Evolutionary conservation across 2,888 invertebrate species (phyloP).

Genomic region (Baccha elongata): DNA sequence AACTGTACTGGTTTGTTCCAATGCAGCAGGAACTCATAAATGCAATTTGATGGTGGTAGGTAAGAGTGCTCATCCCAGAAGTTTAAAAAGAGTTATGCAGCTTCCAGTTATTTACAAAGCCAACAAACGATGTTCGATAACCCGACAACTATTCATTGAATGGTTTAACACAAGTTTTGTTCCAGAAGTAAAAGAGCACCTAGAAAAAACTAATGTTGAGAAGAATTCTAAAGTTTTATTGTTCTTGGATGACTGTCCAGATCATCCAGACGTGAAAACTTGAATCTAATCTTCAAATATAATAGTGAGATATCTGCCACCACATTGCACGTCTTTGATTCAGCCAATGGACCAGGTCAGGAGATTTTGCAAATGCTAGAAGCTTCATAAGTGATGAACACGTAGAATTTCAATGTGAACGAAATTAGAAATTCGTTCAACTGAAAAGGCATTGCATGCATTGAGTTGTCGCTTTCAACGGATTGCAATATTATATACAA

Average conservation of each 20-base stretch:
- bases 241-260: too few species aligned
- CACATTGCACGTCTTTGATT: background rate
- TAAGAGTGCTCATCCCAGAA: conserved; percentile 41
- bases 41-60: conserved; percentile 34
- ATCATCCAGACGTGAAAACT: background rate
- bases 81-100: conserved; percentile 42
- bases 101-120: conserved; percentile 54
- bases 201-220: background rate
- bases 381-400: too few species aligned
- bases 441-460: too few species aligned
- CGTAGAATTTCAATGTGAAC: too few species aligned
- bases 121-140: conserved; percentile 37
- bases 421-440: too few species aligned
- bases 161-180: too few species aligned
- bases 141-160: background rate
- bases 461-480: too few species aligned
- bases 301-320: background rate
- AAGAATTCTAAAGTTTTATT: background rate
- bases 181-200: conserved; percentile 20
- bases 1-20: conserved; percentile 31
- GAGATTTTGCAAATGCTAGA: too few species aligned
- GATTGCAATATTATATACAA: too few species aligned
- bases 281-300: background rate
- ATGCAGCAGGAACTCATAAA: conserved; percentile 38
- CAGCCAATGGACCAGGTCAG: too few species aligned